Base-by-base conservation (phyloP, 2,797 vertebrate species). In the Fundulus diaphanus region DNA sequence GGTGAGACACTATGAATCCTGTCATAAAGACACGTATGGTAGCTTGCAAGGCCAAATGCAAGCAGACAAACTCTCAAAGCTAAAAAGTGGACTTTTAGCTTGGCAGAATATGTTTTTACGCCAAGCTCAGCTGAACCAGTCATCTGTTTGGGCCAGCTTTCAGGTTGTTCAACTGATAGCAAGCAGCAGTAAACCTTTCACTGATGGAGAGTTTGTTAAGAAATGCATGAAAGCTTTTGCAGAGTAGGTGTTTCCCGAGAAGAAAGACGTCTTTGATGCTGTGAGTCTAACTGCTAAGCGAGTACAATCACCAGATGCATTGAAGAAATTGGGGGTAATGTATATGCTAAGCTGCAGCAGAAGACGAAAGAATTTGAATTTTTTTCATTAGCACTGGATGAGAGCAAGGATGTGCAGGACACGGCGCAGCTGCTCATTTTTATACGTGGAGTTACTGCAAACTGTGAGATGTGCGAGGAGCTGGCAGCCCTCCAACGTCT, bases 91-190 rank as follows among this genome's bases (percentile, higher is more conserved):
- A 79, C 69, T 79, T 13, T 35, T 68, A 63, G 31, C 73, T 65
- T 69, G 73, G 72, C 81, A 82, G 74, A 73, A 37, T 77, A 66
- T 74, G 70, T 73, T 81, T 77, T 61, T 77, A 66, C 44, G 70
- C 42, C 76, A 77, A 81, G n/a, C 72, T 73, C 79, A 79, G 73
- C 49, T 78, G 82, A 84, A 81, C 78, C 82, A 70, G 31, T 46
- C 76, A 31, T 73, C 70, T 1, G 35, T 73, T 73, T 65, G 56
- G 35, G 70, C 70, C 27, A 81, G 74, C 74, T 77, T 70, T 51
- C 66, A 40, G 2, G 40, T 44, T 68, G 65, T n/a, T 68, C 40
- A 68, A 18, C 40, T 65, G 16, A 65, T 65, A 37, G 61, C 61
- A 65, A 37, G 61, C n/a, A n/a, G n/a, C n/a, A n/a, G n/a, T n/a